Base-by-base conservation (phyloP, 1,140 invertebrate species). In the Diorhabda elongata region DNA sequence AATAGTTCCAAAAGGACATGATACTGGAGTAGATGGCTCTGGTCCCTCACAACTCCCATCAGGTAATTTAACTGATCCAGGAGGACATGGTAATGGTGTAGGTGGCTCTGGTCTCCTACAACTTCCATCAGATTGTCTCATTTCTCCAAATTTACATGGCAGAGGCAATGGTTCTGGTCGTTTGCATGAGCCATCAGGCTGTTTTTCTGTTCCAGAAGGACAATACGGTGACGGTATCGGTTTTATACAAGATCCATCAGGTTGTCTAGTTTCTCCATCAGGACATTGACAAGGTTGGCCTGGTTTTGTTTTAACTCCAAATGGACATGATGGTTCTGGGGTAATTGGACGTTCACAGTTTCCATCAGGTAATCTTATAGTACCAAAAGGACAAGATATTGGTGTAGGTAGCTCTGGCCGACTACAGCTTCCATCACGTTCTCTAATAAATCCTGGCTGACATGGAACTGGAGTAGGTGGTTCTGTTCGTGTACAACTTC, bases 281-380 rank as follows among this genome's bases (percentile, higher is more conserved):
- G 64, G 42, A 8, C 44, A 58, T 26, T 64, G 44, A 45, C 68
- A 69, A 9, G 2, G 44, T 59, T 61, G 61, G 11, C 42, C 58
- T 7, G 71, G 64, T 52, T 68, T 73, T 52, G 64, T 58, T 42
- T 44, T 58, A 52, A 66, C 62, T 26, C 69, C 69, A 42, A 63
- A 59, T 43, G 73, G 71, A 71, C 71, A 75, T 1, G 64, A 9
- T 43, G 61, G 65, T 26, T 26, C 56, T 44, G 60, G 52, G n/a
- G 66, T 68, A 58, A 66, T 64, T 5, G 63, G 47, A 26, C 26
- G 8, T 26, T 64, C 63, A 57, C 63, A 64, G 41, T 26, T 64
- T 52, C 63, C 63, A 52, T 64, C 63, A 56, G 63, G 63, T 41
- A 42, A n/a, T 42, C 63, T 64, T 52, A 56, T 67, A 69, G 73